Evolutionary conservation across 2,888 invertebrate species (phyloP).

Genomic region (Odontothrips loti): DNA sequence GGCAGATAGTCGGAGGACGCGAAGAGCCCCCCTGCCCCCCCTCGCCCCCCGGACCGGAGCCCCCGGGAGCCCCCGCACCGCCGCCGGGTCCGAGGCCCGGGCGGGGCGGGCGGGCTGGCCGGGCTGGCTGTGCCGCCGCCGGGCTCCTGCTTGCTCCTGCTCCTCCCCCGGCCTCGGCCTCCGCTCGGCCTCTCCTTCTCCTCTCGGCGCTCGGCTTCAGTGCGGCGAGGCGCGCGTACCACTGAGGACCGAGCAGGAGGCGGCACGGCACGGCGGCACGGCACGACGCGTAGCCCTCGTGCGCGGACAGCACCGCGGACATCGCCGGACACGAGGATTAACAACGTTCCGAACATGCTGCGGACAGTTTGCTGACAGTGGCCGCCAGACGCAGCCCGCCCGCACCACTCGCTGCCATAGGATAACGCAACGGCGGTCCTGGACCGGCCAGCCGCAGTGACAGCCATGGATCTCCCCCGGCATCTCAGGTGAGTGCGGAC

Average conservation of each 20-base stretch:
- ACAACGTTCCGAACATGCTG: background rate
- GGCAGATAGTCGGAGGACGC: background rate
- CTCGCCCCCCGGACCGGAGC: background rate
- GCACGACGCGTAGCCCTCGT: background rate
- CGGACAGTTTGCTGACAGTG: background rate
- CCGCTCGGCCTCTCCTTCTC: background rate
- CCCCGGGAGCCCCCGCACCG: background rate
- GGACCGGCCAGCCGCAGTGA: too few relatives aligned
- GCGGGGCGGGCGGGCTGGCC: background rate
- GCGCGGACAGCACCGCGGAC: background rate
- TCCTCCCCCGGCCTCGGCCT: background rate
- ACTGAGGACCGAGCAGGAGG: background rate
- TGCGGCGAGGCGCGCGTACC: slow-evolving; percentile 17
- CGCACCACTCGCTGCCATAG: too few relatives aligned
- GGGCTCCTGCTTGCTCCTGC: background rate
- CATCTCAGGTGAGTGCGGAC: background rate
- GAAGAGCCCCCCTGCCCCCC: background rate
- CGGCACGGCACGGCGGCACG: background rate
- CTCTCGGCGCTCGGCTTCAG: background rate
- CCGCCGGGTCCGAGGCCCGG: background rate
- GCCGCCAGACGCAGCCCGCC: background rate
- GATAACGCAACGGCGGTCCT: too few relatives aligned
- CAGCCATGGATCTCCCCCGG: background rate
- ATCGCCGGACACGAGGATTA: background rate
- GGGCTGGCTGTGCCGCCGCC: background rate